Evolutionary conservation across 1,140 invertebrate genomes (phyloP).

Genomic region (Lordiphosa collinella): DNA sequence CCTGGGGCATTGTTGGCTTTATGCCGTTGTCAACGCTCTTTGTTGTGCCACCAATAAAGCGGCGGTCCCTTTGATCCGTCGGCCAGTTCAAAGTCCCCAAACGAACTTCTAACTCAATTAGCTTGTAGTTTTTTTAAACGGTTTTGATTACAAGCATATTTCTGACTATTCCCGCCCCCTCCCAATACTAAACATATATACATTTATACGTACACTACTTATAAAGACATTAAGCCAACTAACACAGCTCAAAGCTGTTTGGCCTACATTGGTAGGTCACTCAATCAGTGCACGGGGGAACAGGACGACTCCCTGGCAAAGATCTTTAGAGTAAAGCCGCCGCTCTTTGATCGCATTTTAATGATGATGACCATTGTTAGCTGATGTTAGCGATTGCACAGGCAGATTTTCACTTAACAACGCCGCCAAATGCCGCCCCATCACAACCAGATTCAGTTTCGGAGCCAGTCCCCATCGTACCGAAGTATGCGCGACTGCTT

Average conservation of each 20-base stretch:
- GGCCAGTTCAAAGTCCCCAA: constrained; percentile 62
- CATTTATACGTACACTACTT: constrained; percentile 43
- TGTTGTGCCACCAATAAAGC: constrained; percentile 70
- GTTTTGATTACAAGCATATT: constrained; percentile 74
- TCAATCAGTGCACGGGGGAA: constrained; percentile 50
- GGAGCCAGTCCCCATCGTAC: constrained; percentile 3
- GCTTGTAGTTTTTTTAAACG: constrained; percentile 71
- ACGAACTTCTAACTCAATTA: constrained; percentile 75
- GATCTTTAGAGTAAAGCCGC: constrained; percentile 29
- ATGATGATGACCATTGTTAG: constrained; percentile 79
- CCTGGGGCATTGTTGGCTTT: constrained; percentile 67
- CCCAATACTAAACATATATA: constrained; percentile 8
- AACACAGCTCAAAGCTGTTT: constrained; percentile 30
- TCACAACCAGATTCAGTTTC: constrained; percentile 3
- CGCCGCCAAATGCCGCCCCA: constrained; percentile 42
- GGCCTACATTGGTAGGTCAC: constrained; percentile 65
- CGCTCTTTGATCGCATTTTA: constrained; percentile 74
- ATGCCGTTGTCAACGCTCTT: constrained; percentile 75
- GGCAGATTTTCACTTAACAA: constrained; percentile 75
- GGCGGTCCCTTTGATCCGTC: constrained; percentile 56
- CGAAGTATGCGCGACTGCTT: constrained; percentile 16
- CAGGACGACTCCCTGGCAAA: neutral
- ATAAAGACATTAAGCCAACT: constrained; percentile 70
- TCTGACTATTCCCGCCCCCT: constrained; percentile 10
- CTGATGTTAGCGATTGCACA: constrained; percentile 76